Evolutionary conservation across 2,888 invertebrate species (phyloP).

Genomic region (Apamea anceps): DNA sequence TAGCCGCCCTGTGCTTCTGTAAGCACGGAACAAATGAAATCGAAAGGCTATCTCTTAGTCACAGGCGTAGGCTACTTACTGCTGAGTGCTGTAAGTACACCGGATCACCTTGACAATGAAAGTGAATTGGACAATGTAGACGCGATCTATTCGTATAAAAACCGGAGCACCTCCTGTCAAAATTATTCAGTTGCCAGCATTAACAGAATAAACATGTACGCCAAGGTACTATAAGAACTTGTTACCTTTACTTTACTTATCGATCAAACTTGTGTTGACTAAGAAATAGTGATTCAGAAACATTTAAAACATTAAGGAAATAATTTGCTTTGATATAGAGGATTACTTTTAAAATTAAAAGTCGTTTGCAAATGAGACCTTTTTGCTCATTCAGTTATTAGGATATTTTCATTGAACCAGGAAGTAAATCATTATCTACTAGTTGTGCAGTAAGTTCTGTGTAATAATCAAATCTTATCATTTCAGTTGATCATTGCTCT

Average conservation of each 20-base stretch:
- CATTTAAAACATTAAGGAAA: not conserved
- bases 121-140: constrained; percentile 83
- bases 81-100: constrained; percentile 67
- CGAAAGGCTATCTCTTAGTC: constrained; percentile 89
- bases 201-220: constrained; percentile 88
- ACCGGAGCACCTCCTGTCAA: constrained; percentile 83
- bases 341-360: constrained; percentile 8
- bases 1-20: constrained; percentile 74
- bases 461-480: constrained; percentile 27
- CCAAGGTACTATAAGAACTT: constrained; percentile 79
- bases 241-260: constrained; percentile 38
- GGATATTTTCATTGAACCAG: constrained; percentile 8
- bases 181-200: constrained; percentile 89
- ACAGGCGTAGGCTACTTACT: constrained; percentile 76
- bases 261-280: constrained; percentile 11
- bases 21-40: constrained; percentile 84
- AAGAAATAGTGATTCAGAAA: not conserved
- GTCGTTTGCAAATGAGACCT: not conserved
- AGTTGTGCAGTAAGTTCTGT: constrained; percentile 4
- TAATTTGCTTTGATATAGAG: constrained; percentile 3
- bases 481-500: constrained; percentile 90
- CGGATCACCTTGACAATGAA: constrained; percentile 89
- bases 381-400: not conserved
- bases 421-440: constrained; percentile 15
- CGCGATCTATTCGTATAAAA: constrained; percentile 85